Base-by-base conservation (phyloP, 2,888 invertebrate genomes). In the Drosophila fulvimacula region DNA sequence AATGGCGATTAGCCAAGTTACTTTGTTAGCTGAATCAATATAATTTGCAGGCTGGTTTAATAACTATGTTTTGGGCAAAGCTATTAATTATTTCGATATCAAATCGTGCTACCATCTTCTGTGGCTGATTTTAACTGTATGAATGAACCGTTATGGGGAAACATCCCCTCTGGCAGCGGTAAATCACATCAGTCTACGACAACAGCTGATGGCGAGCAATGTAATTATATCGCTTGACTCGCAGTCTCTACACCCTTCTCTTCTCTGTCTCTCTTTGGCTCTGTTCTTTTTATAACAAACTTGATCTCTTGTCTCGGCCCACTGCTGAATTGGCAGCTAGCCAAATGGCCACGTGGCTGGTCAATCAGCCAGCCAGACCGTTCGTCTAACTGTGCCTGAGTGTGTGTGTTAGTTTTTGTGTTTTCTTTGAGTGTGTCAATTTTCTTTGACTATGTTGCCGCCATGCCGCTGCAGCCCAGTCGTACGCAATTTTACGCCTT, bases 401-500 rank as follows among this genome's bases (percentile, higher is more conserved):
- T 52, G 24, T 53, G 27, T 58, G 21, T 21, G 11, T 41, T 19
- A 46, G 30, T 60, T 36, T 27, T 11, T 30, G 30, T 44, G 9
- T 32, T 48, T 48, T 13, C 27, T 32, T 11, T 49, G 39, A 41
- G 51, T 75, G 49, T 65, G 58, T 73, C 75, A 74, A 38, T 42
- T 46, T 49, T 39, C 60, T 32, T 5, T 27, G 19, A n/a, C 30
- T 13, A 10, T 34, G 34, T 39, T 17, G 27, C 21, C 55, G 55
- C 57, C 55, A 65, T 42, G 64, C 39, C 56, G 60, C 62, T 73
- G 62, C 74, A 58, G 58, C 27, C 27, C 32, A 38, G 36, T 52
- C 70, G 60, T 79, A 70, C 76, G 73, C 82, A 59, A 58, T 76
- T 81, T 82, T 60, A 71, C 62, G 71, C 76, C 85, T 64, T 69